Conservation (phyloP, 2,888 invertebrate genomes). For the Ceramica pisi region DNA sequence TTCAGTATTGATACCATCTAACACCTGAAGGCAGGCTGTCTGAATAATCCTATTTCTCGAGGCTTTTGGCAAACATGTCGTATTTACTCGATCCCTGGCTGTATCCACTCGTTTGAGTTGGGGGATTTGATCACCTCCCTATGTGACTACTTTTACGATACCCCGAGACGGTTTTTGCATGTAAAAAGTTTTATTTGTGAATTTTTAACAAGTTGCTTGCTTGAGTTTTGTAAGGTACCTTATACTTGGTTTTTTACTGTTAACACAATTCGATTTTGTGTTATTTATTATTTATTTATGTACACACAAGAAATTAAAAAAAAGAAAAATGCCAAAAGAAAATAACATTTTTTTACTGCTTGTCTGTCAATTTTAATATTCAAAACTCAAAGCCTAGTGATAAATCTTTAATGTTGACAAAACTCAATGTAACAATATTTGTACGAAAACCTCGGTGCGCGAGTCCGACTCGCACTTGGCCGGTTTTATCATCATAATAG, state of each 20-base stretch:
- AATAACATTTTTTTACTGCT: too few relatives aligned
- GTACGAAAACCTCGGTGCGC: too few relatives aligned
- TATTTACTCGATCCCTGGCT: constrained; percentile 68
- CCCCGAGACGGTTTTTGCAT: constrained; percentile 20
- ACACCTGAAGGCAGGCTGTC: constrained; percentile 62
- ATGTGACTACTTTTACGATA: constrained; percentile 51
- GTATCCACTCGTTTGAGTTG: constrained; percentile 65
- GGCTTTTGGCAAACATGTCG: constrained; percentile 69
- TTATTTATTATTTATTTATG: too few relatives aligned
- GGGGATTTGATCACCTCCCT: constrained; percentile 63
- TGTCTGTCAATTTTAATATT: not conserved
- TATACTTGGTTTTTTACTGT: not conserved
- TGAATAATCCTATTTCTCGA: constrained; percentile 71
- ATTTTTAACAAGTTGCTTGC: constrained; percentile 1
- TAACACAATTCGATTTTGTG: rapidly evolving
- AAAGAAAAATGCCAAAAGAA: too few relatives aligned
- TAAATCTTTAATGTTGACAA: not conserved
- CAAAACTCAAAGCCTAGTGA: too few relatives aligned
- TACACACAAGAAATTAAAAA: too few relatives aligned
- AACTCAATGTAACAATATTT: not conserved
- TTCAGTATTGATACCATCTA: constrained; percentile 62
- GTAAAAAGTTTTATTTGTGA: constrained; percentile 24
- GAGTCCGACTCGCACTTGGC: too few relatives aligned
- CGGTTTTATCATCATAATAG: too few relatives aligned
- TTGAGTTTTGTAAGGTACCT: not conserved